phyloP scores from a whole-genome alignment of 1,140 invertebrate species.

The Caerostris darwini region DNA sequence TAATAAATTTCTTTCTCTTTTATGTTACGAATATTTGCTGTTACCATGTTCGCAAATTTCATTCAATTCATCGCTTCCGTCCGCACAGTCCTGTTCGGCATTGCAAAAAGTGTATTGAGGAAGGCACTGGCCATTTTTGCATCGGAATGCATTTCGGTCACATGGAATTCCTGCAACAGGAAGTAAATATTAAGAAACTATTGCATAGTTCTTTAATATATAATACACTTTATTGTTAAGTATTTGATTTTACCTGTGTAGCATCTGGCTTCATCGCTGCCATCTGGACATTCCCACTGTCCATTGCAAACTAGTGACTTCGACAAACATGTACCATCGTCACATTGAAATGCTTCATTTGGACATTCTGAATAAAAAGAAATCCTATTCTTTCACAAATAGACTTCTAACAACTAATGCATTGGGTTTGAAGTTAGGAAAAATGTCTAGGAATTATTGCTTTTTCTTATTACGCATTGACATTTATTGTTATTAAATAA shows the following conservation, averaged over 20 bases:
- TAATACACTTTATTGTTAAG: too few relatives aligned
- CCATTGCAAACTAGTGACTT: conserved; percentile 90
- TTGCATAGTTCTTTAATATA: too few relatives aligned
- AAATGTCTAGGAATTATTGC: neutral
- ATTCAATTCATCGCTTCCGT: conserved; percentile 91
- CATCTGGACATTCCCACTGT: conserved; percentile 88
- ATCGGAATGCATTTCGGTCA: conserved; percentile 86
- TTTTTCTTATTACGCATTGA: neutral
- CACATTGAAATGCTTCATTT: conserved; percentile 79
- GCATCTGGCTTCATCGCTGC: conserved; percentile 91
- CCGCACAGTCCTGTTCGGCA: conserved; percentile 90
- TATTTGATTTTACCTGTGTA: conserved; percentile 80
- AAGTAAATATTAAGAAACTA: neutral
- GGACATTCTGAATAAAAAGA: conserved; percentile 78
- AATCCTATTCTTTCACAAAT: too few relatives aligned
- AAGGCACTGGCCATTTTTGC: conserved; percentile 90
- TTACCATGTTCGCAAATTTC: conserved; percentile 85
- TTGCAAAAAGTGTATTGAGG: conserved; percentile 95
- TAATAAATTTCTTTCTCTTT: too few relatives aligned
- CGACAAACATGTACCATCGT: conserved; percentile 86
- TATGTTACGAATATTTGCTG: too few relatives aligned
- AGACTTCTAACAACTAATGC: too few relatives aligned
- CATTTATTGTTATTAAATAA: too few relatives aligned
- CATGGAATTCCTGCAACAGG: conserved; percentile 78
- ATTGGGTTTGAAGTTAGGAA: neutral